Conservation (phyloP, 2,797 vertebrate species). For the Helostoma temminkii region DNA sequence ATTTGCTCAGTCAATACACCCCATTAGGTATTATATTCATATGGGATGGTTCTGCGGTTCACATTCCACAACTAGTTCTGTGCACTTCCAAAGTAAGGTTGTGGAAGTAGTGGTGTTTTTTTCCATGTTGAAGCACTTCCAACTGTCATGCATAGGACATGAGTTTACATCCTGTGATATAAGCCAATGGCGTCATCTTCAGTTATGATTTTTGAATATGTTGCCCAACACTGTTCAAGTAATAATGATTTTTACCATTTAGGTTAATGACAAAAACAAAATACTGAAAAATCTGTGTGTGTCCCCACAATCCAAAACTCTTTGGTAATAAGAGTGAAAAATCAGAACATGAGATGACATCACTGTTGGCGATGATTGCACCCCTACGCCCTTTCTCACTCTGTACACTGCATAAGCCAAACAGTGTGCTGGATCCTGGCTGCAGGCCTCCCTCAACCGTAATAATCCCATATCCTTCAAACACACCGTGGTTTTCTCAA, state of each 20-base stretch:
- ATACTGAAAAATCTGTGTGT: neutral
- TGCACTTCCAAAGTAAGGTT: neutral
- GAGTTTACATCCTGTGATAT: neutral
- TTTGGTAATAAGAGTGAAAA: slow-evolving; percentile 33
- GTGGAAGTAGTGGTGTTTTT: neutral
- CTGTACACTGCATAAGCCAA: slow-evolving; percentile 37
- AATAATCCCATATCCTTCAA: slow-evolving; percentile 27
- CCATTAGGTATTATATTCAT: neutral
- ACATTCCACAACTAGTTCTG: neutral
- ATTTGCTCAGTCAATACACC: neutral
- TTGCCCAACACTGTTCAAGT: neutral
- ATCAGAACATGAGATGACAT: slow-evolving; percentile 51
- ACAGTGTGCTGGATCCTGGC: slow-evolving; percentile 41
- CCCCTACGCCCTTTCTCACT: slow-evolving; percentile 48
- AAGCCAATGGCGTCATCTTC: neutral
- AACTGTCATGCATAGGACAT: neutral
- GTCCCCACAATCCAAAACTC: slow-evolving; percentile 9
- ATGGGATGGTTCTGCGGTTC: too few relatives aligned
- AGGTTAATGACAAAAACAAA: slow-evolving; percentile 6
- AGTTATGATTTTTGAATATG: neutral
- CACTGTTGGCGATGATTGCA: slow-evolving; percentile 34
- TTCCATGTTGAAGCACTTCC: neutral
- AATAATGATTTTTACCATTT: neutral
- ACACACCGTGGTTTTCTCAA: slow-evolving; percentile 32
- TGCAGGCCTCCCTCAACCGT: slow-evolving; percentile 19